A percentile compares a stretch with the other conserved stretches of the same genome.
Conservation (phyloP, 2,113 vertebrate genomes). For the Nansenia antarctica region DNA sequence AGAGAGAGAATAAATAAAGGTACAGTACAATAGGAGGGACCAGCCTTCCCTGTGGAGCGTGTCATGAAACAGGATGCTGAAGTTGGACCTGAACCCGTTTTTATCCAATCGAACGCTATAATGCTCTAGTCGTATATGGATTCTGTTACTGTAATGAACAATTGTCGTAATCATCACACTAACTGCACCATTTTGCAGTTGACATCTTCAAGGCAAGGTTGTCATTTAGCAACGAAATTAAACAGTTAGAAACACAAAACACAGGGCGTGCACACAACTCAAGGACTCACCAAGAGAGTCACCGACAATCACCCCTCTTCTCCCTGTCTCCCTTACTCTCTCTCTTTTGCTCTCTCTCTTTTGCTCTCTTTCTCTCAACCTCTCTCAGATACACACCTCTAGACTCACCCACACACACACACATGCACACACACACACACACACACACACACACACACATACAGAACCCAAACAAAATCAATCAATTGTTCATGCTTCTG, state of each 20-base stretch:
- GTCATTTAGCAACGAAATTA: constrained; percentile 63
- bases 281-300: constrained; percentile 14
- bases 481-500: background rate
- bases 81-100: background rate
- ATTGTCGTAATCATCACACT: constrained; percentile 43
- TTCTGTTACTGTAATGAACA: constrained; percentile 13
- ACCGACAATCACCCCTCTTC: background rate
- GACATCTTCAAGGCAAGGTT: constrained; percentile 73
- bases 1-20: too few species aligned
- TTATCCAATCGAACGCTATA: constrained; percentile 4
- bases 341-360: too few species aligned
- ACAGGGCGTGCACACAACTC: constrained; percentile 38
- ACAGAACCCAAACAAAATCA: constrained; percentile 20
- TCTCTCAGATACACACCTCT: constrained; percentile 4
- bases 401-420: constrained; percentile 4
- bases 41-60: constrained; percentile 34
- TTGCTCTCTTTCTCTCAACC: background rate
- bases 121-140: constrained; percentile 16
- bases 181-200: constrained; percentile 61
- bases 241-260: constrained; percentile 53
- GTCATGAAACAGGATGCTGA: background rate
- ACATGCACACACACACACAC: constrained; percentile 22
- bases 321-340: background rate
- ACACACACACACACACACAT: constrained; percentile 19
- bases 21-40: constrained; percentile 35